Evolutionary conservation across 1,140 invertebrate genomes (phyloP).

Genomic region (Heliconius himera): DNA sequence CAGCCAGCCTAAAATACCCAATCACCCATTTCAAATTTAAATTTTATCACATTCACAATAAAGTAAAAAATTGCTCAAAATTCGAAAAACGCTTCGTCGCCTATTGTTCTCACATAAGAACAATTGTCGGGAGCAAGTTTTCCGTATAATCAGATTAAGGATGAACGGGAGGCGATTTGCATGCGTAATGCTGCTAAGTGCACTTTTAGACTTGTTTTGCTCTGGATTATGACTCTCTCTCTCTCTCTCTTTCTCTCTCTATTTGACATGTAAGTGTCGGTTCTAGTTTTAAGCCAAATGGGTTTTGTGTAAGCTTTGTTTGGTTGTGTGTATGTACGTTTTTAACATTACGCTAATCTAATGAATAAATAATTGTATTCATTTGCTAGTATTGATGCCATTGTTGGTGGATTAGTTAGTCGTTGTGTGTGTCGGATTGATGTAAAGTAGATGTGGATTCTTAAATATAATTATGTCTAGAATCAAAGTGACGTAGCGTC

Average conservation of each 20-base stretch:
- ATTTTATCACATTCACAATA: constrained; percentile 5
- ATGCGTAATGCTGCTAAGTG: constrained; percentile 63
- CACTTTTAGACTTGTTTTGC: constrained; percentile 53
- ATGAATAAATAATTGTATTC: too few relatives aligned
- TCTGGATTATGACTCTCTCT: constrained; percentile 18
- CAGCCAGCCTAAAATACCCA: background rate
- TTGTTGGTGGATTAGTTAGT: too few relatives aligned
- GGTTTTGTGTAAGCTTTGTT: constrained; percentile 1
- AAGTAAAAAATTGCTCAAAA: constrained; percentile 23
- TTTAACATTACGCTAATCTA: too few relatives aligned
- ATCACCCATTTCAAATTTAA: background rate
- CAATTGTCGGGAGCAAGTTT: constrained; percentile 45
- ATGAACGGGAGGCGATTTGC: constrained; percentile 61
- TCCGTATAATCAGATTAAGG: constrained; percentile 60
- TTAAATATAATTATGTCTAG: too few relatives aligned
- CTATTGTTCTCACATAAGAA: constrained; percentile 48
- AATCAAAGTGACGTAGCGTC: too few relatives aligned
- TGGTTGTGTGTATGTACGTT: background rate
- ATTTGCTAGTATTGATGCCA: too few relatives aligned
- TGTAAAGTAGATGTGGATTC: too few relatives aligned
- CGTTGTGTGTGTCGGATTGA: too few relatives aligned
- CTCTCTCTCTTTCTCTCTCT: constrained; percentile 1
- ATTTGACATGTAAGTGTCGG: constrained; percentile 18
- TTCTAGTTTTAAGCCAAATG: constrained; percentile 11
- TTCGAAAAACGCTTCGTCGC: constrained; percentile 23